Evolutionary conservation across 2,888 invertebrate species (phyloP), one percentile per base, ranked within the genome.

Genomic region (Prosopocoilus inquinatus): DNA sequence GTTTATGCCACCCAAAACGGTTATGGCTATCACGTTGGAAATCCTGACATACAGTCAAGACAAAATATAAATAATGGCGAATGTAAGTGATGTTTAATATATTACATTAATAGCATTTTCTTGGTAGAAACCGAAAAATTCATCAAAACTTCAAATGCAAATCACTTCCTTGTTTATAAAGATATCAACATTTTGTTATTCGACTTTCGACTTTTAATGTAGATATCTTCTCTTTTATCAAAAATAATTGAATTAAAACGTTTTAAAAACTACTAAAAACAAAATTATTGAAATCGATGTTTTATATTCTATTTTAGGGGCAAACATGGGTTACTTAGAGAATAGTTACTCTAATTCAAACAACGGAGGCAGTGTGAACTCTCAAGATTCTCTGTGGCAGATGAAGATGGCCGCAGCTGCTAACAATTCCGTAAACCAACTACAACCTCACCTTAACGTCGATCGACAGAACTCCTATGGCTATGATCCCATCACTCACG

Each of bases 341-440:
- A 92, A 92, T 78, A 92, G 91, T 76, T 94, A 94, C 78, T 91
- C 93, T 57, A 94, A 94, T 76, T 94, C 93, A 57, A 94, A 94
- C 80, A 93, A 94, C 76, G 94, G 94, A n/a, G 94, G 94, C 64
- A 94, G 94, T 68, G 94, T 94, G 55, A 94, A 95, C 80, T 94
- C 94, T 3, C 94, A 94, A 77, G 94, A 94, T 76, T 94, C 94
- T 36, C 79, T 95, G 70, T 94, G 95, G 94, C 94, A 94, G 79
- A 89, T 94, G 84, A 94, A 94, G 79, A 90, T 90, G 84, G 90
- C 89, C 1, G 90, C 89, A n/a, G 84, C 82, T 2, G 82, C 84
- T 9, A 87, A 86, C 68, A 84, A 84, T 64, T 86, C 85, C 50
- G 86, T 84, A 50, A 86, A 84, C 71, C 78, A 81, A 59, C 72